Evolutionary conservation across 2,888 invertebrate genomes (phyloP).

Genomic region (Erebia aethiops): DNA sequence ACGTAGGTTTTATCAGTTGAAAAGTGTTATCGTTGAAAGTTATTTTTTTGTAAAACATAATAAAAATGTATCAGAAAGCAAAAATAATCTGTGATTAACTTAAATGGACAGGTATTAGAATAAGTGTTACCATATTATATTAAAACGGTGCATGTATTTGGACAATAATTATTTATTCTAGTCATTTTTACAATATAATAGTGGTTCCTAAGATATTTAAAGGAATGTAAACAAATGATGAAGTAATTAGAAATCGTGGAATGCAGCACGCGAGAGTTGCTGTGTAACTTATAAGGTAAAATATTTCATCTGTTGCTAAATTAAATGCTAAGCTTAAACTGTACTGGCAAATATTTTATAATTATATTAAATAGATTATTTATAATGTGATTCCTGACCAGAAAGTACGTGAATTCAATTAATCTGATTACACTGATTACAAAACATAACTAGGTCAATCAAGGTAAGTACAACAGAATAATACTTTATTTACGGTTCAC

Average conservation of each 20-base stretch:
- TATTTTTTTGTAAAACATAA: neutral
- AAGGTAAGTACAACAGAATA: neutral
- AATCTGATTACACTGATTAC: too few species aligned
- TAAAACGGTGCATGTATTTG: neutral
- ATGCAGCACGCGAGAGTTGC: neutral
- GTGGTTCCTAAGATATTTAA: neutral
- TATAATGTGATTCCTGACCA: neutral
- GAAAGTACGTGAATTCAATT: neutral
- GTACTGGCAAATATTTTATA: neutral
- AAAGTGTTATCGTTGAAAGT: neutral
- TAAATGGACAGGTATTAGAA: neutral
- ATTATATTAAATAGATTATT: neutral
- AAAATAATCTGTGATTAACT: neutral
- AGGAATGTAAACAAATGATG: neutral
- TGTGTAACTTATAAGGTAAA: constrained; percentile 2
- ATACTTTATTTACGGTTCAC: too few species aligned
- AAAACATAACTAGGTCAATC: constrained; percentile 5
- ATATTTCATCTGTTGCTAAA: neutral
- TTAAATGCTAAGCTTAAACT: neutral
- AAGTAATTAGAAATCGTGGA: neutral
- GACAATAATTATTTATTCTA: too few species aligned
- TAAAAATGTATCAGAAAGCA: neutral
- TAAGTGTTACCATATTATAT: neutral
- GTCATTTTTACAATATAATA: neutral
- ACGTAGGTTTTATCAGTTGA: neutral